These are phyloP conservation scores for Onychomys torridus DNA, from an alignment of 2,797 vertebrate genomes.

Conservation along the genomic window DNA sequence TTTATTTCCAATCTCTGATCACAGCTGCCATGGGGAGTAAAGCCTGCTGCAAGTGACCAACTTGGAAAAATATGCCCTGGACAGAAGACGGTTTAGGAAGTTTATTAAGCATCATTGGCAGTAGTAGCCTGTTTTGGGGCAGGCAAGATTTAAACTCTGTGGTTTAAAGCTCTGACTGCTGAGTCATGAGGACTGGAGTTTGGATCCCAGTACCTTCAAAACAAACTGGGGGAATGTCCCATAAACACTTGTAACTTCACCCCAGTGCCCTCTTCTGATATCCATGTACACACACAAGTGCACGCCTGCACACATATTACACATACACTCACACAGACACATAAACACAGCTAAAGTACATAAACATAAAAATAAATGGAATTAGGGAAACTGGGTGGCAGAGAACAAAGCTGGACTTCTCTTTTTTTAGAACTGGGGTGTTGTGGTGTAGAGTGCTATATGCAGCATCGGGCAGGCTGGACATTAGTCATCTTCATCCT, in stretches of 20 bases:
- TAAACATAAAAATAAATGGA: background rate
- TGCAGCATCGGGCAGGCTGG: rapidly evolving
- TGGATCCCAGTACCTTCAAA: background rate
- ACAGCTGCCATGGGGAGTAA: background rate
- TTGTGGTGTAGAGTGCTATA: background rate
- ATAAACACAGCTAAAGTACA: background rate
- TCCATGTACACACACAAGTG: background rate
- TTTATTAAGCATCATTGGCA: background rate
- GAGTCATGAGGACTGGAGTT: background rate
- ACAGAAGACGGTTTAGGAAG: background rate
- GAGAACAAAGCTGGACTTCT: background rate
- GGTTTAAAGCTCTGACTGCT: background rate
- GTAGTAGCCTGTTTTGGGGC: too few species aligned
- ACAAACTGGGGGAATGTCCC: background rate
- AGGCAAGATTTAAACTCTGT: background rate
- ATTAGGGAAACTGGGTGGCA: background rate
- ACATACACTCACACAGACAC: background rate
- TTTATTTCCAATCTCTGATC: background rate
- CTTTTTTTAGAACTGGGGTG: background rate
- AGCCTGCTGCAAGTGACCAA: background rate
- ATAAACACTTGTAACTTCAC: background rate
- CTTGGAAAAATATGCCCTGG: background rate
- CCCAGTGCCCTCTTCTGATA: background rate
- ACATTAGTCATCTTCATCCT: background rate
- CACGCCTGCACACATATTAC: background rate